Percentiles rank a stretch among this genome's conserved stretches.
Conservation (phyloP, 2,797 vertebrate species). For the Thunnus albacares region DNA sequence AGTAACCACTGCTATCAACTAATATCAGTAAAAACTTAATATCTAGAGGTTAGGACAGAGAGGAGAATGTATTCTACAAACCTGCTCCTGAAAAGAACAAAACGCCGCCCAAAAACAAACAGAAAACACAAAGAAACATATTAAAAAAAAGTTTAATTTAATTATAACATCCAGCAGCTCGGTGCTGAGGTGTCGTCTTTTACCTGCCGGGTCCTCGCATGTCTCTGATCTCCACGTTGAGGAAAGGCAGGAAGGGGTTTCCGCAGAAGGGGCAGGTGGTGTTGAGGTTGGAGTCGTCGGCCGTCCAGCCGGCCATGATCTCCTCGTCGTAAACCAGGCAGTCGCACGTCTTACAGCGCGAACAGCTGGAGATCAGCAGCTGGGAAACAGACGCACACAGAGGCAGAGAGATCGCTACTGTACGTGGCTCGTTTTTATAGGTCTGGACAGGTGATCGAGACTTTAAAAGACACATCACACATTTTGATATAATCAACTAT, state of each 20-base stretch:
- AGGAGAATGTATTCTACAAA: too few relatives aligned
- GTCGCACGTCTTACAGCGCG: constrained; percentile 96
- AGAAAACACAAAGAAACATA: too few relatives aligned
- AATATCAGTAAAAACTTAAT: too few relatives aligned
- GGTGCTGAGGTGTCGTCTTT: neutral
- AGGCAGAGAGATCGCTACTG: too few relatives aligned
- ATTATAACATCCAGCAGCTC: neutral
- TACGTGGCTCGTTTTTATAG: too few relatives aligned
- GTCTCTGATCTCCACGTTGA: constrained; percentile 95
- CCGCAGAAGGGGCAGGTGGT: constrained; percentile 98
- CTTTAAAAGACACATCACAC: too few relatives aligned
- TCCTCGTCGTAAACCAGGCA: constrained; percentile 99
- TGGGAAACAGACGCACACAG: constrained; percentile 36
- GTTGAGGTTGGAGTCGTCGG: constrained; percentile 98
- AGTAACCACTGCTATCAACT: too few relatives aligned
- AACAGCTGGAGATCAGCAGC: constrained; percentile 98
- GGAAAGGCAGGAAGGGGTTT: constrained; percentile 94
- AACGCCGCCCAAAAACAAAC: neutral
- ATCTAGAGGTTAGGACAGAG: too few relatives aligned
- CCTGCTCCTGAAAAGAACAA: too few relatives aligned
- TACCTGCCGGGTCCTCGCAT: constrained; percentile 92
- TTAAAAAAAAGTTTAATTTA: too few relatives aligned
- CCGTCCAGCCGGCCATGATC: constrained; percentile 99
- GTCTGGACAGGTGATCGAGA: too few relatives aligned
- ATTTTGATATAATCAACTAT: too few relatives aligned